These are phyloP conservation scores for Gephyroberyx darwinii DNA, from an alignment of 2,797 vertebrate genomes.

Conservation along the genomic window DNA sequence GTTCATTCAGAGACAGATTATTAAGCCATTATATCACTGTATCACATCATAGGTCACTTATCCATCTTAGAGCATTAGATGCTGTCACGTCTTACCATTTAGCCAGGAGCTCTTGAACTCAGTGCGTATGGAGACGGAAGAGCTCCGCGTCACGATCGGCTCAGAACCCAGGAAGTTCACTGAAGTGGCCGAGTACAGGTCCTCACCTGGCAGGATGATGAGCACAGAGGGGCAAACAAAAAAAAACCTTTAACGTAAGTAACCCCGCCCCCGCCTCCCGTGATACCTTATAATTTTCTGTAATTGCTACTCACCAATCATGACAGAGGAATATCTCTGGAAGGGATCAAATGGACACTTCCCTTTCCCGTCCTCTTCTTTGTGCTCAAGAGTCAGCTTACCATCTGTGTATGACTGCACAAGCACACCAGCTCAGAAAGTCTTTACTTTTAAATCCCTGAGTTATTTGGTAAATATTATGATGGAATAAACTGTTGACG, in stretches of 20 bases:
- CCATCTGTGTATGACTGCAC: conserved; percentile 74
- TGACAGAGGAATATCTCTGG: conserved; percentile 79
- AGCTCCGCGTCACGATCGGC: conserved; percentile 73
- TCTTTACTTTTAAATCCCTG: neutral
- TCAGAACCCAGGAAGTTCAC: conserved; percentile 86
- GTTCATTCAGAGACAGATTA: neutral
- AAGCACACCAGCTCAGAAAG: neutral
- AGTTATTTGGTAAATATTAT: neutral
- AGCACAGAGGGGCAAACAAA: neutral
- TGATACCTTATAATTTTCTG: neutral
- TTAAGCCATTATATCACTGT: no score
- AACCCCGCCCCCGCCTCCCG: neutral
- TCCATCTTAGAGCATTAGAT: neutral
- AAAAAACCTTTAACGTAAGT: neutral
- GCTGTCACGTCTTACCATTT: conserved; percentile 69
- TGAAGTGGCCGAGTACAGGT: conserved; percentile 85
- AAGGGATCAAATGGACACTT: conserved; percentile 86
- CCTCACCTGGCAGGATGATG: conserved; percentile 69
- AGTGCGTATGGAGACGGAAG: conserved; percentile 73
- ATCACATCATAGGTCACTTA: neutral
- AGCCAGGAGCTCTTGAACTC: conserved; percentile 83
- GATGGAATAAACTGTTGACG: neutral
- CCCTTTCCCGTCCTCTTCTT: conserved; percentile 80
- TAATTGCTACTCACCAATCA: conserved; percentile 78
- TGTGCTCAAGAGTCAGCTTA: conserved; percentile 70